A percentile compares a stretch with the other conserved stretches of the same genome.
These are phyloP conservation scores for Subacronicta megacephala DNA, from an alignment of 2,888 invertebrate species.

Conservation along the genomic window DNA sequence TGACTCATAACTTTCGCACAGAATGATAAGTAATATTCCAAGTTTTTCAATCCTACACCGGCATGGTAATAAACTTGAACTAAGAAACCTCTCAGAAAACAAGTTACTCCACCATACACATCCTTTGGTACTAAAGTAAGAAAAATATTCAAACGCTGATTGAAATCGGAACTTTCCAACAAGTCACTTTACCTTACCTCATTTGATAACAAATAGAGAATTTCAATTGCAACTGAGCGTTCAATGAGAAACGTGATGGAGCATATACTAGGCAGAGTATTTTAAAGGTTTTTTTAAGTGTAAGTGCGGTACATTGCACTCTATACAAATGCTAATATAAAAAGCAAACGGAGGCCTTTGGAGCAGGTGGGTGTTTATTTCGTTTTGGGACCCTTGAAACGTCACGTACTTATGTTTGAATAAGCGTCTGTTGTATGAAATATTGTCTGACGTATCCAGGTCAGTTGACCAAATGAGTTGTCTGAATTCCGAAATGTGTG, in stretches of 20 bases:
- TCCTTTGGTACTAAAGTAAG: constrained; percentile 25
- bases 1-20: constrained; percentile 53
- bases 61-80: constrained; percentile 39
- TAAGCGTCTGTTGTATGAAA: constrained; percentile 35
- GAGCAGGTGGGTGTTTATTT: constrained; percentile 46
- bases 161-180: constrained; percentile 46
- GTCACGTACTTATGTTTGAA: constrained; percentile 48
- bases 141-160: constrained; percentile 40
- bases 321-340: constrained; percentile 49
- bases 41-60: constrained; percentile 34
- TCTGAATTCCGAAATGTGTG: constrained; percentile 29
- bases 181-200: constrained; percentile 18
- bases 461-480: constrained; percentile 35
- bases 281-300: constrained; percentile 39
- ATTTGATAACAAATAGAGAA: constrained; percentile 28
- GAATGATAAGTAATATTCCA: constrained; percentile 38
- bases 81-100: constrained; percentile 33
- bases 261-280: constrained; percentile 28
- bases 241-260: constrained; percentile 42
- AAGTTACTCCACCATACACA: constrained; percentile 27
- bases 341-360: constrained; percentile 35
- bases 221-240: constrained; percentile 26
- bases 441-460: constrained; percentile 37
- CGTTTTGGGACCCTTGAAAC: constrained; percentile 33
- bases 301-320: constrained; percentile 29